Evolutionary conservation across 35 echinoderm and acorn worm species (phyloP).

Genomic region (Heliocidaris erythrogramma): DNA sequence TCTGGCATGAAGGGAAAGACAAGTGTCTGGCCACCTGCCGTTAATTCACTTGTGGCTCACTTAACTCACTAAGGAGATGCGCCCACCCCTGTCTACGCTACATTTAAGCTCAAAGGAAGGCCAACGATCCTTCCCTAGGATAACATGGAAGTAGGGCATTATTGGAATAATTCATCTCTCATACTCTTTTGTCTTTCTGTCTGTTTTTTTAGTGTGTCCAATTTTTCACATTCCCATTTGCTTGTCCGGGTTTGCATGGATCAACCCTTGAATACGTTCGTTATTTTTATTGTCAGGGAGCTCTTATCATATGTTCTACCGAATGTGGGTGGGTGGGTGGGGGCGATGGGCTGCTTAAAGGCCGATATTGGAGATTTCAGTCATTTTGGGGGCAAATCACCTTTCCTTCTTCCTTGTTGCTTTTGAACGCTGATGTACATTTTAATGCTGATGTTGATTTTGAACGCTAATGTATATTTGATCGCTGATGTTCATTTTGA

Average conservation of each 20-base stretch:
- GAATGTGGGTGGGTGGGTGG: not conserved
- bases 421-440: no score
- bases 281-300: no score
- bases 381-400: no score
- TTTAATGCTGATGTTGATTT: no score
- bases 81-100: not conserved
- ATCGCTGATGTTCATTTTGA: no score
- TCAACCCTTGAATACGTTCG: no score
- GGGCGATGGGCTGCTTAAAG: not conserved
- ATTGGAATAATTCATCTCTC: not conserved
- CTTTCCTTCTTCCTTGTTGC: no score
- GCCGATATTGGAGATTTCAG: no score
- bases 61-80: not conserved
- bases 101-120: not conserved
- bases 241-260: no score
- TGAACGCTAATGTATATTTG: no score
- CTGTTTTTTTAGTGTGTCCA: not conserved
- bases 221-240: not conserved
- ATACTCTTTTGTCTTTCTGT: not conserved
- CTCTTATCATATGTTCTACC: not conserved
- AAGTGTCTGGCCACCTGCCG: not conserved
- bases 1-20: not conserved
- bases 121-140: not conserved
- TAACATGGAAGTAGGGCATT: not conserved
- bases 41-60: conserved; percentile 17